Evolutionary conservation across 2,797 vertebrate species (phyloP).

Genomic region (Gymnoscopelus braueri): DNA sequence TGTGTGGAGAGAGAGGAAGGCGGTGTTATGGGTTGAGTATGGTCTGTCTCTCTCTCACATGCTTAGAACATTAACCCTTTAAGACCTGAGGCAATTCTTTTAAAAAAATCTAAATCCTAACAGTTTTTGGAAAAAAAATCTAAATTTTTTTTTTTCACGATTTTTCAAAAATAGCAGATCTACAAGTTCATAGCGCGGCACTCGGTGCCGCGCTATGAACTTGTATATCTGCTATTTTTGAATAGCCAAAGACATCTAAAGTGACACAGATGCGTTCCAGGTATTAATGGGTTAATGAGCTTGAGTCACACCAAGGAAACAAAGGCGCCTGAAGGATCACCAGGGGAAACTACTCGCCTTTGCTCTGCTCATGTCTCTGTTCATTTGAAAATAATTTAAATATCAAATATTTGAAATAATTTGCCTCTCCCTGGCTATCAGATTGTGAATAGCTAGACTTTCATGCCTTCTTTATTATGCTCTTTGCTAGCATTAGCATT

Average conservation of each 20-base stretch:
- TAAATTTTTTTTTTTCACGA: too few relatives aligned
- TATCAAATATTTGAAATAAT: slow-evolving; percentile 84
- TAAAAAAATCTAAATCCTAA: too few relatives aligned
- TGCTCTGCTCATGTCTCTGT: slow-evolving; percentile 76
- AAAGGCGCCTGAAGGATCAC: slow-evolving; percentile 79
- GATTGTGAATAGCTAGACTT: slow-evolving; percentile 73
- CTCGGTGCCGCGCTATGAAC: too few relatives aligned
- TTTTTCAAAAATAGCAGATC: too few relatives aligned
- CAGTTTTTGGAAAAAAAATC: too few relatives aligned
- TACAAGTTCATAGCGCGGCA: too few relatives aligned
- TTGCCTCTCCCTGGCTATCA: slow-evolving; percentile 78
- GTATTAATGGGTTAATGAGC: too few relatives aligned
- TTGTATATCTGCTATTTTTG: too few relatives aligned
- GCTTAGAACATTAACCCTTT: slow-evolving; percentile 78
- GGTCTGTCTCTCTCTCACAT: slow-evolving; percentile 74
- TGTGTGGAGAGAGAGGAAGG: slow-evolving; percentile 5
- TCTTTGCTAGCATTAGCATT: slow-evolving; percentile 74
- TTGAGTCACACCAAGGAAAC: slow-evolving; percentile 77
- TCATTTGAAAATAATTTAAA: slow-evolving; percentile 85
- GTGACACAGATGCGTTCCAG: too few relatives aligned
- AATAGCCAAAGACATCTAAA: too few relatives aligned
- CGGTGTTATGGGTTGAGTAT: slow-evolving; percentile 58
- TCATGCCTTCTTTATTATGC: slow-evolving; percentile 75
- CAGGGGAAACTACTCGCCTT: slow-evolving; percentile 75
- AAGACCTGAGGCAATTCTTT: too few relatives aligned